A percentile compares a stretch with the other conserved stretches of the same genome.
phyloP scores from a whole-genome alignment of 92 coral and sea anemone species.

The Phenganax subtilis region DNA sequence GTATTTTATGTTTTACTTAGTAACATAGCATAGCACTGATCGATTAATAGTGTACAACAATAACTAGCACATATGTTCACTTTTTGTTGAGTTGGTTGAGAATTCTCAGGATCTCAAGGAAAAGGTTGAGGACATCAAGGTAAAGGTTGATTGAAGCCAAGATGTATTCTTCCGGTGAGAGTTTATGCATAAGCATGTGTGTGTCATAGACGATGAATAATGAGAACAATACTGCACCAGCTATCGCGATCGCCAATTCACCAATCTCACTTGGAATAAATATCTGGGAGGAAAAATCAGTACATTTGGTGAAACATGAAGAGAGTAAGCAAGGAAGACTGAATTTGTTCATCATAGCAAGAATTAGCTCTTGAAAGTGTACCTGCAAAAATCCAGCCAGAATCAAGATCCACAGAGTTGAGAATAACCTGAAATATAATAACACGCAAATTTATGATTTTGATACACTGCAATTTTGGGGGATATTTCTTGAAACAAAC shows the following conservation, averaged over 20 bases:
- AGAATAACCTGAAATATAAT: conserved; percentile 58
- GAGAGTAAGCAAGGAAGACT: neutral
- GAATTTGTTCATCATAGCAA: neutral
- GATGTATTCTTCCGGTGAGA: conserved; percentile 95
- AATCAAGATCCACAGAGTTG: conserved; percentile 78
- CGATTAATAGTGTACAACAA: no score
- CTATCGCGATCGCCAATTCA: conserved; percentile 85
- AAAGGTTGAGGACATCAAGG: conserved; percentile 89
- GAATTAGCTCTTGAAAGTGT: neutral
- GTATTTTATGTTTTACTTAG: neutral
- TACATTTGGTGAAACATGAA: neutral
- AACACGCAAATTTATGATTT: neutral
- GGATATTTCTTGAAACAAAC: conserved; percentile 5
- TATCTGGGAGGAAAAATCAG: conserved; percentile 51
- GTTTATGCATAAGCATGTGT: conserved; percentile 97
- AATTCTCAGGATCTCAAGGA: conserved; percentile 84
- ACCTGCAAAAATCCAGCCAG: conserved; percentile 90
- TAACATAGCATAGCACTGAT: neutral
- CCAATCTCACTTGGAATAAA: conserved; percentile 94
- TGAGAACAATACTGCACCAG: conserved; percentile 93
- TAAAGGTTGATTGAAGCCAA: conserved; percentile 94
- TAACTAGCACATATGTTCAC: conserved; percentile 22
- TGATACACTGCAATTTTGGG: neutral
- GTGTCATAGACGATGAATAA: conserved; percentile 95
- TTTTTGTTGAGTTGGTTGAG: conserved; percentile 85